Percentiles rank a stretch among this genome's conserved stretches.
phyloP scores from a whole-genome alignment of 1,140 invertebrate genomes.

The Hycleus cichorii region DNA sequence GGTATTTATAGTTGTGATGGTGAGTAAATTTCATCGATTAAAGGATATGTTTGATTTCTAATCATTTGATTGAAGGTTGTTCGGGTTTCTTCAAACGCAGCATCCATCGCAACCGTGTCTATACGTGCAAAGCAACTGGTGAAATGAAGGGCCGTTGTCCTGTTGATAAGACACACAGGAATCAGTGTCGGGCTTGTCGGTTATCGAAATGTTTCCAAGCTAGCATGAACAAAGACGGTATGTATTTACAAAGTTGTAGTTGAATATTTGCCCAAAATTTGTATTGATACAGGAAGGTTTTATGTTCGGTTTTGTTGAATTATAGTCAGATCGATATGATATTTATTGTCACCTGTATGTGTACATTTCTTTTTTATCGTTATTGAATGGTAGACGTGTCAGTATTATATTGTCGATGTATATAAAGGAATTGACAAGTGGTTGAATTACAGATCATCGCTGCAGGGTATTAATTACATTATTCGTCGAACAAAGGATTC shows the following conservation, averaged over 20 bases:
- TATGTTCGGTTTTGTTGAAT: too few species aligned
- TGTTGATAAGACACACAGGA: conserved; percentile 94
- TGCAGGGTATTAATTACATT: conserved; percentile 20
- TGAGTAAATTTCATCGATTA: conserved; percentile 46
- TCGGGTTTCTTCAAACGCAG: conserved; percentile 97
- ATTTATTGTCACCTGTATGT: neutral
- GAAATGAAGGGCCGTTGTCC: conserved; percentile 88
- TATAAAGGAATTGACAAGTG: conserved; percentile 14
- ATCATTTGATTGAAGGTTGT: conserved; percentile 59
- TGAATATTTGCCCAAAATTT: too few species aligned
- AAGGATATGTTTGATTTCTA: neutral
- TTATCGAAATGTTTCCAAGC: conserved; percentile 95
- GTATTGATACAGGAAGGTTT: neutral
- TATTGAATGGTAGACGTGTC: too few species aligned
- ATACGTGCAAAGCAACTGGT: conserved; percentile 93
- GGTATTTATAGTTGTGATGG: conserved; percentile 96
- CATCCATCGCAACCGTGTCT: conserved; percentile 90
- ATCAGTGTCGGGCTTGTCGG: conserved; percentile 94
- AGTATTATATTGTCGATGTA: neutral
- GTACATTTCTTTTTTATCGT: too few species aligned
- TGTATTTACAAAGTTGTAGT: conserved; percentile 44
- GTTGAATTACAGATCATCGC: conserved; percentile 13
- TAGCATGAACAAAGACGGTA: conserved; percentile 98
- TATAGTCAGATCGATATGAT: neutral
- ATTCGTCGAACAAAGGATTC: conserved; percentile 18